Conservation (phyloP, 2,888 invertebrate genomes). For the Dasypogon diadema region DNA sequence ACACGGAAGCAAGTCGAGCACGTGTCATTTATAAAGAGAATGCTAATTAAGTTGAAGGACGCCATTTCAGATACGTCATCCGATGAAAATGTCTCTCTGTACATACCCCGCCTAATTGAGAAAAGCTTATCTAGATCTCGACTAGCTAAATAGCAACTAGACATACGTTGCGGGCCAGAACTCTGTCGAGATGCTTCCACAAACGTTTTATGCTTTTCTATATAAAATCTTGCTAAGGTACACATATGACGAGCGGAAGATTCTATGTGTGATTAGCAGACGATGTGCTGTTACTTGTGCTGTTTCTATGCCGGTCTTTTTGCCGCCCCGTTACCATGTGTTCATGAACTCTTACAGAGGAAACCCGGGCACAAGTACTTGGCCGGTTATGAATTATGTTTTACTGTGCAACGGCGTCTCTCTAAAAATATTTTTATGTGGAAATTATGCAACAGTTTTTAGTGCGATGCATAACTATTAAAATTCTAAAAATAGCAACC, state of each 20-base stretch:
- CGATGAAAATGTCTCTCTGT: slow-evolving; percentile 1
- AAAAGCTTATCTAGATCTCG: slow-evolving; percentile 23
- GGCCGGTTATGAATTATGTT: too few relatives aligned
- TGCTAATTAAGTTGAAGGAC: slow-evolving; percentile 39
- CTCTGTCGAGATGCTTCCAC: too few relatives aligned
- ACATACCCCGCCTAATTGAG: background rate
- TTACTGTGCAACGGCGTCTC: too few relatives aligned
- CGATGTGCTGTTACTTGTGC: background rate
- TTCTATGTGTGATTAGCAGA: background rate
- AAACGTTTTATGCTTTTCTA: too few relatives aligned
- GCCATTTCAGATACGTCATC: slow-evolving; percentile 18
- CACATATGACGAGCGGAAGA: too few relatives aligned
- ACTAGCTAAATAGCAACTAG: too few relatives aligned
- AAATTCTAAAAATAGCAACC: too few relatives aligned
- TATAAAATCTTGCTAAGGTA: too few relatives aligned
- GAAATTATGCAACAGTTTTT: too few relatives aligned
- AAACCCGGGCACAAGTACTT: background rate
- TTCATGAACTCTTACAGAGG: slow-evolving; percentile 26
- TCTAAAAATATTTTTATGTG: too few relatives aligned
- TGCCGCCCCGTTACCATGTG: slow-evolving; percentile 24
- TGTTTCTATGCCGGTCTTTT: slow-evolving; percentile 27
- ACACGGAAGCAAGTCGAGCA: slow-evolving; percentile 29
- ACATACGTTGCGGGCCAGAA: too few relatives aligned
- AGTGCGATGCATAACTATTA: too few relatives aligned
- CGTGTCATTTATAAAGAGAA: slow-evolving; percentile 25